phyloP scores from a whole-genome alignment of 2,113 vertebrate species.

The Thymallus thymallus region DNA sequence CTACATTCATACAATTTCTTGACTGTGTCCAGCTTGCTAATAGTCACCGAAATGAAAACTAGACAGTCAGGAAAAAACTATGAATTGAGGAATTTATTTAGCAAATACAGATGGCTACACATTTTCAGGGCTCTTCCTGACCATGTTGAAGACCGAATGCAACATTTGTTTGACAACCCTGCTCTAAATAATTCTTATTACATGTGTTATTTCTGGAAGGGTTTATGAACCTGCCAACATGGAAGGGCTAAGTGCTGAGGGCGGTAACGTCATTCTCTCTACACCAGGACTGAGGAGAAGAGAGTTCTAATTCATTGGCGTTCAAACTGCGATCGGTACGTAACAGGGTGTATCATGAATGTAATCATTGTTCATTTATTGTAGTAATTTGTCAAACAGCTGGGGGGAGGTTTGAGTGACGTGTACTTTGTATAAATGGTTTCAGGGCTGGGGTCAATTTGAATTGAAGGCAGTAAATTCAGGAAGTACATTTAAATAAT shows the following conservation, averaged over 20 bases:
- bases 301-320: background rate
- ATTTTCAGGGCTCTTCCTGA: no score
- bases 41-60: no score
- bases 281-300: slow-evolving; percentile 14
- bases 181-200: slow-evolving; percentile 60
- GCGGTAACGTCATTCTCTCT: background rate
- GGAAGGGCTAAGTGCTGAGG: slow-evolving; percentile 21
- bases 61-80: no score
- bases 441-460: background rate
- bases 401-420: slow-evolving; percentile 6
- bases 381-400: slow-evolving; percentile 22
- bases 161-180: slow-evolving; percentile 24
- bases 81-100: no score
- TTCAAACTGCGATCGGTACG: background rate
- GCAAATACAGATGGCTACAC: no score
- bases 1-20: no score
- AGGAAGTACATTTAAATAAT: background rate
- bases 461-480: no score
- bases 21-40: no score
- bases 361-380: slow-evolving; percentile 34
- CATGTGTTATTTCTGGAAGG: slow-evolving; percentile 34
- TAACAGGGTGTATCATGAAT: background rate
- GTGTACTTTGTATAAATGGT: slow-evolving; percentile 1
- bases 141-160: no score
- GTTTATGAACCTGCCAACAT: slow-evolving; percentile 48